Conservation (phyloP, 2,797 vertebrate genomes). For the Perodicticus potto region DNA sequence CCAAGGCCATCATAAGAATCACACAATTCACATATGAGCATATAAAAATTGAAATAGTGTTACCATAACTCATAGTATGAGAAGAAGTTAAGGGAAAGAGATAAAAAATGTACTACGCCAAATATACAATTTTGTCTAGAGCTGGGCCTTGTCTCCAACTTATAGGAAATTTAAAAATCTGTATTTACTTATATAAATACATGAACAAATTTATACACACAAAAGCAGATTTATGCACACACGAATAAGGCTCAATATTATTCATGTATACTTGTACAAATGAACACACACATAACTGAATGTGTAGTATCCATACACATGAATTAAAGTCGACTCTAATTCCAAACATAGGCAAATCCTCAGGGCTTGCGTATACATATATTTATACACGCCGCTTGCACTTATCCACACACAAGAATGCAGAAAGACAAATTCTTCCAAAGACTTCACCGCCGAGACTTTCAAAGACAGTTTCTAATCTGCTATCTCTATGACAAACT, state of each 20-base stretch:
- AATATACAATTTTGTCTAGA: conserved; percentile 11
- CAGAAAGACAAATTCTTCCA: conserved; percentile 38
- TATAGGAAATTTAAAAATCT: conserved; percentile 44
- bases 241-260: neutral
- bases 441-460: conserved; percentile 8
- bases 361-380: neutral
- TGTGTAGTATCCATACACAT: neutral
- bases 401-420: neutral
- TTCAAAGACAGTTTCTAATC: conserved; percentile 54
- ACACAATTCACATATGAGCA: neutral
- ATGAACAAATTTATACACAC: neutral
- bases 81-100: neutral
- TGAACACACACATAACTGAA: conserved; percentile 15
- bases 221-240: neutral
- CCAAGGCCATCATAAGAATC: conserved; percentile 1
- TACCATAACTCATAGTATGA: conserved; percentile 4
- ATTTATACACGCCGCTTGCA: neutral
- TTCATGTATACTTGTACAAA: neutral
- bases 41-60: neutral
- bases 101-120: conserved; percentile 27
- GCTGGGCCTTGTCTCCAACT: conserved; percentile 14
- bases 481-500: conserved; percentile 27
- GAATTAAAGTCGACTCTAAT: conserved; percentile 47
- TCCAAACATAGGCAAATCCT: conserved; percentile 42
- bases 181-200: neutral